Conservation (phyloP, 1,140 invertebrate species). For the Phthorimaea operculella region DNA sequence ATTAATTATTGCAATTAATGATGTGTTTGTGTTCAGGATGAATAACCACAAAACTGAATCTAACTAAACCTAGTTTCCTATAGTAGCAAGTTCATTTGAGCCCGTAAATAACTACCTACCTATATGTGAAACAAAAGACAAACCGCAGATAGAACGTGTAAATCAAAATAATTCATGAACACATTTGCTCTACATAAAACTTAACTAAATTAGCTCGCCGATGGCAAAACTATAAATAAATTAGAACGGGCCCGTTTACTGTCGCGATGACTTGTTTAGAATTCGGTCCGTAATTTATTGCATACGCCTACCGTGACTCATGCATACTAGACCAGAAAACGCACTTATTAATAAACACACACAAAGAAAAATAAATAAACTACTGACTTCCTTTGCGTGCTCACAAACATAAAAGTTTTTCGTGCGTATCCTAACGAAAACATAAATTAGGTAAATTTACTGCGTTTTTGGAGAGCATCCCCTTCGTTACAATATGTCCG, state of each 20-base stretch:
- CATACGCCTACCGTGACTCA: slow-evolving; percentile 47
- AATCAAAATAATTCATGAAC: background rate
- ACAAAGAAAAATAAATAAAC: slow-evolving; percentile 53
- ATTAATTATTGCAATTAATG: no score
- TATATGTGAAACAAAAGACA: no score
- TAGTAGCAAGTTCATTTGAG: no score
- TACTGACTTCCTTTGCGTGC: slow-evolving; percentile 61
- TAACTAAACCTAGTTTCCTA: no score
- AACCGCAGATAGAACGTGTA: background rate
- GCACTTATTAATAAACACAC: slow-evolving; percentile 54
- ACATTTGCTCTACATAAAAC: background rate
- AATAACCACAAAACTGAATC: no score
- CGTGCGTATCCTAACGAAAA: slow-evolving; percentile 61
- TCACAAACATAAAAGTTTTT: slow-evolving; percentile 60
- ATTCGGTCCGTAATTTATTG: slow-evolving; percentile 46
- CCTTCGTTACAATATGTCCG: slow-evolving; percentile 63
- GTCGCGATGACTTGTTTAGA: slow-evolving; percentile 44
- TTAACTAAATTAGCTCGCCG: slow-evolving; percentile 2
- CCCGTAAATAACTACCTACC: no score
- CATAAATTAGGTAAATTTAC: slow-evolving; percentile 66
- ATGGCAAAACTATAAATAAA: slow-evolving; percentile 7
- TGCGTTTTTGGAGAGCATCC: slow-evolving; percentile 58
- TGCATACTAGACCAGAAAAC: slow-evolving; percentile 23
- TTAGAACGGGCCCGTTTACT: slow-evolving; percentile 5
- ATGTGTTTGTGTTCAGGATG: no score